Evolutionary conservation across 35 echinoderm and acorn worm species (phyloP).

Genomic region (Apostichopus japonicus): DNA sequence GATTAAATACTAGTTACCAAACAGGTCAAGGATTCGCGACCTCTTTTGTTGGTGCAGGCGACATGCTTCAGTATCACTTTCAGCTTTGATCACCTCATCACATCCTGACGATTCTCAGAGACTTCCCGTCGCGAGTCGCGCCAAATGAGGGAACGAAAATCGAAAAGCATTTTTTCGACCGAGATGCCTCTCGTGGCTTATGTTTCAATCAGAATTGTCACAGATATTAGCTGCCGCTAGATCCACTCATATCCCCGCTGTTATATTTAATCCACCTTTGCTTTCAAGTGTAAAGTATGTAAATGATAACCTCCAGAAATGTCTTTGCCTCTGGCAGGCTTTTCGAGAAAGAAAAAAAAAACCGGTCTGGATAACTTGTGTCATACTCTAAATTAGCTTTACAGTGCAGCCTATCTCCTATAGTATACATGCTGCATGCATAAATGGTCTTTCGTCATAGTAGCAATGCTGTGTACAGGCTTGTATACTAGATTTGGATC

Average conservation of each 20-base stretch:
- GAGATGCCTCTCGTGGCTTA: constrained; percentile 16
- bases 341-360: neutral
- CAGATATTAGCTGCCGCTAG: constrained; percentile 28
- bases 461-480: too few relatives aligned
- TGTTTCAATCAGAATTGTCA: constrained; percentile 40
- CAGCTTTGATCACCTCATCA: neutral
- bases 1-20: constrained; percentile 1
- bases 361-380: neutral
- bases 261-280: constrained; percentile 17
- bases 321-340: constrained; percentile 10
- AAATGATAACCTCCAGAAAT: constrained; percentile 28
- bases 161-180: neutral
- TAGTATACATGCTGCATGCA: too few relatives aligned
- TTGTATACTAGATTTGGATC: too few relatives aligned
- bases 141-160: constrained; percentile 28
- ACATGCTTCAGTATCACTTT: constrained; percentile 8
- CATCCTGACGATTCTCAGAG: neutral
- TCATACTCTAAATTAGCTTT: neutral
- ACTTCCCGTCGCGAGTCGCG: constrained; percentile 4
- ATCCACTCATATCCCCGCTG: constrained; percentile 15
- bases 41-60: constrained; percentile 15
- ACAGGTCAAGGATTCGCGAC: neutral
- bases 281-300: constrained; percentile 18
- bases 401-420: too few relatives aligned
- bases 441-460: too few relatives aligned